Evolutionary conservation across 2,113 vertebrate species (phyloP), one percentile per base, ranked within the genome.

Genomic region (Oncorhynchus mykiss): DNA sequence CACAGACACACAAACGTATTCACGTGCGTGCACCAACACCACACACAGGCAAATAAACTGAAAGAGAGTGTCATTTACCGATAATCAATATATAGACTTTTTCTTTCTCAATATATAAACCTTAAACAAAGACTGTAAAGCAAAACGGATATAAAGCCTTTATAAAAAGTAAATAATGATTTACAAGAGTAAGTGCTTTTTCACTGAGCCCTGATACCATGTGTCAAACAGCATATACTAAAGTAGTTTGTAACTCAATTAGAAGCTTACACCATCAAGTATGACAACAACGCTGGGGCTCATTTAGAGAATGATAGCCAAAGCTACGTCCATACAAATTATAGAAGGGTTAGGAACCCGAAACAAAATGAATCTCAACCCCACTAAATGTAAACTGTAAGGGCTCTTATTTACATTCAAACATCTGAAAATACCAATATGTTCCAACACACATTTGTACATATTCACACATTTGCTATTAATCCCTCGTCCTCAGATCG

Each of bases 151-250:
- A 67, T 22, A 72, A 74, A 84, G 80, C 81, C 78, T 85, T 78
- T 57, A 62, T 79, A 78, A 88, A 87, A 87, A 85, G 74, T 72
- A 62, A 75, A 74, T 72, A 66, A 83, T 6, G 72, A 83, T 89
- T 84, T 84, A 89, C 89, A 92, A 27, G 75, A 29, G 65, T 83
- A 91, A 91, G 90, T 82, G 91, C 90, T 83, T 86, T 71, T 87
- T 81, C 39, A 62, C 72, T 78, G 22, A 27, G 49, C 68, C 51
- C 64, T 27, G 72, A 70, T 80, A 71, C 45, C 25, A 29, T 72
- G 7, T 64, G 66, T 51, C 67, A 71, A 31, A 12, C 72, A 73
- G 70, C 31, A 57, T 29, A 57, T 73, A 72, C 75, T 72, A 84
- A 80, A 64, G 80, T 66, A 76, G 62, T 62, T 76, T 77, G 4